Evolutionary conservation across 2,113 vertebrate species (phyloP), one percentile per base, ranked within the genome.

Genomic region (Sitta europaea): DNA sequence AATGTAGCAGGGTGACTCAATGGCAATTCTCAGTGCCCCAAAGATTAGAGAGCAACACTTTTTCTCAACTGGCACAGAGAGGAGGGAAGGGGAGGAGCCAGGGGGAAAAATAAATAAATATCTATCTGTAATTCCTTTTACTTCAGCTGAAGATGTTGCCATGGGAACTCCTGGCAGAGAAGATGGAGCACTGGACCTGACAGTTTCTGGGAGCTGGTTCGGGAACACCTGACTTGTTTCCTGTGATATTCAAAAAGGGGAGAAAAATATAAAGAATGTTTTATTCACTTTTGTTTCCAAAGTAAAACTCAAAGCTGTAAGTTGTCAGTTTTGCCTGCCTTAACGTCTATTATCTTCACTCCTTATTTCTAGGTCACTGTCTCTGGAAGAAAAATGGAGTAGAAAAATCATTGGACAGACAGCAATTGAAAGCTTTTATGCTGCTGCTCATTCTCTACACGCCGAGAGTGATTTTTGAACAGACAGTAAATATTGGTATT

Each of bases 141-240:
- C 68, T 97, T 91, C 81, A 67, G 11, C 83, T 80, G 53, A 61
- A 72, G 72, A 27, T 0, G 82, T 98, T 98, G 94, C 95, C 89
- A 98, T 97, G 94, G 97, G 61, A 97, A 97, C 96, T n/a, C 43
- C 57, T 7, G 4, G 54, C 53, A 92, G 57, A 96, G 74, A 47
- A 91, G 66, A 83, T 65, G 57, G 55, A 86, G 31, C 55, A 48
- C 88, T 82, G 12, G 20, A 94, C 66, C 72, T 61, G 33, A 70
- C 67, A 91, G 68, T 67, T 97, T 95, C 48, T 83, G 58, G 53
- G 40, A 93, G 66, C 66, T 89, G 47, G 17, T 92, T 93, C 73
- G 70, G 76, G 58, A 50, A 53, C 40, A 86, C 40, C 36, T 42
- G 40, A 68, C 54, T 66, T 73, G 23, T 79, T 92, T 86, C 94